Conservation (phyloP, 2,888 invertebrate species). For the Xestoiulus laeticollis region DNA sequence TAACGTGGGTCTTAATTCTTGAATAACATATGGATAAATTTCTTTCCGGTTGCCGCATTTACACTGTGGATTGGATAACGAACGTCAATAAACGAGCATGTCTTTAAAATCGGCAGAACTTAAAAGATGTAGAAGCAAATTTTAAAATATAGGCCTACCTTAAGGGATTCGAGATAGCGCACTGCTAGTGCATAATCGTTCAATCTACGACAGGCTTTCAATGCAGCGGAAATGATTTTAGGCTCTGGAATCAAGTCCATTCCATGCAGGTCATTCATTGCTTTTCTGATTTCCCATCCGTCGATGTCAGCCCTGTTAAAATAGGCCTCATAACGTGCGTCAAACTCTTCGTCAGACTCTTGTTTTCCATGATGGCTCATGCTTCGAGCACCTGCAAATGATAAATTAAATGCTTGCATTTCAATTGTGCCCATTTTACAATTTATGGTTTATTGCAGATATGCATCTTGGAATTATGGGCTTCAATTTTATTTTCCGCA, state of each 20-base stretch:
- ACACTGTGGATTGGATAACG: slow-evolving; percentile 64
- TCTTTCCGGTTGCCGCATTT: slow-evolving; percentile 82
- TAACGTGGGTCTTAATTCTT: slow-evolving; percentile 91
- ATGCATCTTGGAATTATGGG: too few relatives aligned
- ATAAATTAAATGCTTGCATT: background rate
- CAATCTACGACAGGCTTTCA: slow-evolving; percentile 89
- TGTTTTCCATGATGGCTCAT: slow-evolving; percentile 54
- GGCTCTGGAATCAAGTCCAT: slow-evolving; percentile 95
- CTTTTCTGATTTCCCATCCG: slow-evolving; percentile 93
- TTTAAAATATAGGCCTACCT: slow-evolving; percentile 66
- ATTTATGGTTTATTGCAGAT: too few relatives aligned
- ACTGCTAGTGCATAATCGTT: slow-evolving; percentile 94
- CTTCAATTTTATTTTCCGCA: too few relatives aligned
- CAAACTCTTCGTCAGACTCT: slow-evolving; percentile 87
- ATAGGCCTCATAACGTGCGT: slow-evolving; percentile 81
- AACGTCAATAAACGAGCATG: background rate
- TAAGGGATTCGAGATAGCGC: slow-evolving; percentile 90
- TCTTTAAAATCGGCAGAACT: background rate
- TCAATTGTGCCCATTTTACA: too few relatives aligned
- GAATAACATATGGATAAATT: slow-evolving; percentile 87
- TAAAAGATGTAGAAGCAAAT: background rate
- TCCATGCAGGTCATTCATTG: slow-evolving; percentile 86
- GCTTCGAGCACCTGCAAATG: slow-evolving; percentile 46
- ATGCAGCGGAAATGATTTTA: slow-evolving; percentile 82
- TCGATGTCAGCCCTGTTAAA: slow-evolving; percentile 89